These are phyloP conservation scores for Hartigia nigra DNA, from an alignment of 2,888 invertebrate genomes.

Conservation along the genomic window DNA sequence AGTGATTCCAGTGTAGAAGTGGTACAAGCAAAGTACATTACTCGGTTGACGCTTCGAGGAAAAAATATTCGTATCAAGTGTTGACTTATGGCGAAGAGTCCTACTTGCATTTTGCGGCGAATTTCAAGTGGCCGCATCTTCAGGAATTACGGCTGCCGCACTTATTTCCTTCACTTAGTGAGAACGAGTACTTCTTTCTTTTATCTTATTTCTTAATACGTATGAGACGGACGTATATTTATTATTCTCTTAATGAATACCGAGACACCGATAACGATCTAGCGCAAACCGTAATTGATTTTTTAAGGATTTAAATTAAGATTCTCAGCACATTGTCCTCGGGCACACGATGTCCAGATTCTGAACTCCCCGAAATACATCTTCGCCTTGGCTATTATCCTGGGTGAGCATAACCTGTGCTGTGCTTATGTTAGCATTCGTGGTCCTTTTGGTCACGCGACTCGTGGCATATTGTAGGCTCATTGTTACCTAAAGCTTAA, in stretches of 20 bases:
- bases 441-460: background rate
- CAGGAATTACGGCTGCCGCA: background rate
- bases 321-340: background rate
- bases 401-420: background rate
- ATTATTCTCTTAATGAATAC: background rate
- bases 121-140: background rate
- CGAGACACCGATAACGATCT: background rate
- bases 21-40: slow-evolving; percentile 50
- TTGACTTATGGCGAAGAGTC: slow-evolving; percentile 14
- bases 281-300: background rate
- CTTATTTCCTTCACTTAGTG: background rate
- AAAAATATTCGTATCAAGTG: slow-evolving; percentile 23
- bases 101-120: background rate
- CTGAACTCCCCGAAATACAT: background rate
- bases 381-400: background rate
- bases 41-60: slow-evolving; percentile 22
- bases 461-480: background rate
- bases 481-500: background rate
- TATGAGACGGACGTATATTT: background rate
- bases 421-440: background rate
- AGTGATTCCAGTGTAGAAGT: background rate
- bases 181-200: background rate
- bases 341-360: background rate
- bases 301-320: background rate
- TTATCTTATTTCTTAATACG: background rate